Evolutionary conservation across 2,113 vertebrate genomes (phyloP).

Genomic region (Loxodonta africana): DNA sequence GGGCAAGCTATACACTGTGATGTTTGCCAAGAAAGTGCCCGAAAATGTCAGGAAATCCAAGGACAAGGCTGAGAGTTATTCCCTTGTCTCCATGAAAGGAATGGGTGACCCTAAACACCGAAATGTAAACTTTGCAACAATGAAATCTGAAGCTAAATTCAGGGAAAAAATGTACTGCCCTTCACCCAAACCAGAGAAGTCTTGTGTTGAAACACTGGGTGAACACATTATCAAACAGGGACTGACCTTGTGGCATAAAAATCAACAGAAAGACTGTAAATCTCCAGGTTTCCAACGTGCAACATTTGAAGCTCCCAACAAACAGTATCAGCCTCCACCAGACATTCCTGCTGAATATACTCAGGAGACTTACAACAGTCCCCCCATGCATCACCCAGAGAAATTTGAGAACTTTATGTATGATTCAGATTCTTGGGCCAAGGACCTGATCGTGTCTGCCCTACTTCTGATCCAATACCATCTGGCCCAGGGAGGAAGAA

Average conservation of each 20-base stretch:
- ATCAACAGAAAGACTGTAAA: slow-evolving; percentile 63
- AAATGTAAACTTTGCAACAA: slow-evolving; percentile 75
- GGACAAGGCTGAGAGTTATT: slow-evolving; percentile 70
- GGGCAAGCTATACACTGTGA: slow-evolving; percentile 68
- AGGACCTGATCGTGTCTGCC: slow-evolving; percentile 80
- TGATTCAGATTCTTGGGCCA: slow-evolving; percentile 77
- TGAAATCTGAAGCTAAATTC: slow-evolving; percentile 76
- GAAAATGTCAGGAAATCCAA: slow-evolving; percentile 42
- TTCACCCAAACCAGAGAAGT: slow-evolving; percentile 48
- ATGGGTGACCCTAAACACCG: slow-evolving; percentile 45
- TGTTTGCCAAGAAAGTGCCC: slow-evolving; percentile 68
- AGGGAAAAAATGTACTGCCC: slow-evolving; percentile 34
- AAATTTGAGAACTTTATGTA: slow-evolving; percentile 58
- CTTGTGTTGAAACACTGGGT: slow-evolving; percentile 76
- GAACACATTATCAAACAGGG: slow-evolving; percentile 84
- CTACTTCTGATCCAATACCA: slow-evolving; percentile 79
- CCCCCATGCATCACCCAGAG: slow-evolving; percentile 20
- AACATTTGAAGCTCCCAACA: not conserved
- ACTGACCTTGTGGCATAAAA: slow-evolving; percentile 81
- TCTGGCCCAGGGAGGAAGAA: slow-evolving; percentile 79
- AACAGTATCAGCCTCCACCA: accelerated
- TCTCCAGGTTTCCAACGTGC: not conserved
- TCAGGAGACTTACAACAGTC: not conserved
- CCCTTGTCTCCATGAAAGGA: slow-evolving; percentile 69
- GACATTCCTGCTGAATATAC: not conserved